These are phyloP conservation scores for Oreochromis tanganicae DNA, from an alignment of 2,113 vertebrate species.

Conservation along the genomic window DNA sequence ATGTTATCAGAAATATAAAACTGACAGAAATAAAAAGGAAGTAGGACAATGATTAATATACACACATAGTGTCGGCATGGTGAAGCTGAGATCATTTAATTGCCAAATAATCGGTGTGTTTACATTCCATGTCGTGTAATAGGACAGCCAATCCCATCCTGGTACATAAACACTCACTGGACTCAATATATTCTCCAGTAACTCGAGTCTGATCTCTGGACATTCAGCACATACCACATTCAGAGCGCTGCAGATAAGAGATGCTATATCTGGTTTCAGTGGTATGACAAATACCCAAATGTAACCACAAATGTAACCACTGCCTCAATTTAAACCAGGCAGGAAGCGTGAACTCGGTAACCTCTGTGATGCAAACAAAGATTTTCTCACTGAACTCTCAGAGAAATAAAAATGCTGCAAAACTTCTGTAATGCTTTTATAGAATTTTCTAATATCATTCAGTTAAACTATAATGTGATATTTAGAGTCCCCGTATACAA, in stretches of 20 bases:
- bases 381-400: background rate
- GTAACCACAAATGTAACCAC: background rate
- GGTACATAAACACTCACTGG: background rate
- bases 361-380: background rate
- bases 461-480: background rate
- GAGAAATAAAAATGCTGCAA: background rate
- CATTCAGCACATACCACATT: constrained; percentile 13
- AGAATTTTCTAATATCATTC: rapidly evolving
- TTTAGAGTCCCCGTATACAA: background rate
- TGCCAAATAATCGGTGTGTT: constrained; percentile 6
- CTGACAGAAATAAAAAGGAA: background rate
- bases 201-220: constrained; percentile 8
- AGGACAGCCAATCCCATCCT: background rate
- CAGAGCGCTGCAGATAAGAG: constrained; percentile 4
- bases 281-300: constrained; percentile 14
- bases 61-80: background rate
- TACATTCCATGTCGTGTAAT: background rate
- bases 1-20: background rate
- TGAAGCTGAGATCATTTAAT: background rate
- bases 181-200: background rate
- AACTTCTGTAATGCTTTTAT: background rate
- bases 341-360: background rate
- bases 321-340: background rate
- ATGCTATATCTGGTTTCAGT: constrained; percentile 40
- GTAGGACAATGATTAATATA: background rate